These are phyloP conservation scores for Scyliorhinus canicula DNA, from an alignment of 2,797 vertebrate species.

Conservation along the genomic window DNA sequence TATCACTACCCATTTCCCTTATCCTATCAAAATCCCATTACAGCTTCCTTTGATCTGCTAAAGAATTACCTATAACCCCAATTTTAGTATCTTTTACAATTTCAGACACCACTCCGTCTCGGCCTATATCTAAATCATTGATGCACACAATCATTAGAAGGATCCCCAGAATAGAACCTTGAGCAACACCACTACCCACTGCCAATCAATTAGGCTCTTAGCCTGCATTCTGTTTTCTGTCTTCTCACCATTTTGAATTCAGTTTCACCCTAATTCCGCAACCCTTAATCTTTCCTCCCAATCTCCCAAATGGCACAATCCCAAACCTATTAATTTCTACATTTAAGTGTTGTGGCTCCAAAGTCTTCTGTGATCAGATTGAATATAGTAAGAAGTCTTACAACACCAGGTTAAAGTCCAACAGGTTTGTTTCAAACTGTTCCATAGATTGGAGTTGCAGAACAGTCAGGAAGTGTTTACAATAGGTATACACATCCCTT, in stretches of 20 bases:
- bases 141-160: not conserved
- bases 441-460: not conserved
- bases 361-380: not conserved
- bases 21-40: not conserved
- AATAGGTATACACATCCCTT: not conserved
- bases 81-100: not conserved
- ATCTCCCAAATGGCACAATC: not conserved
- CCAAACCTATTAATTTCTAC: not conserved
- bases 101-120: not conserved
- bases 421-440: no score
- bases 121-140: not conserved
- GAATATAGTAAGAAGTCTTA: no score
- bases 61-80: not conserved
- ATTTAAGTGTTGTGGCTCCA: no score
- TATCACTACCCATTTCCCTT: not conserved
- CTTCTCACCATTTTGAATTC: not conserved
- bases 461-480: not conserved
- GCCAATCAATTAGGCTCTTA: not conserved
- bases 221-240: not conserved
- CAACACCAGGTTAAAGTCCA: no score
- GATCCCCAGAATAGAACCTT: not conserved
- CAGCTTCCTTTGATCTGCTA: not conserved
- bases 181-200: not conserved
- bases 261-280: not conserved
- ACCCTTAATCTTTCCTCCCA: not conserved